A percentile compares a stretch with the other conserved stretches of the same genome.
phyloP scores from a whole-genome alignment of 2,888 invertebrate species.

The Anoplius nigerrimus region DNA sequence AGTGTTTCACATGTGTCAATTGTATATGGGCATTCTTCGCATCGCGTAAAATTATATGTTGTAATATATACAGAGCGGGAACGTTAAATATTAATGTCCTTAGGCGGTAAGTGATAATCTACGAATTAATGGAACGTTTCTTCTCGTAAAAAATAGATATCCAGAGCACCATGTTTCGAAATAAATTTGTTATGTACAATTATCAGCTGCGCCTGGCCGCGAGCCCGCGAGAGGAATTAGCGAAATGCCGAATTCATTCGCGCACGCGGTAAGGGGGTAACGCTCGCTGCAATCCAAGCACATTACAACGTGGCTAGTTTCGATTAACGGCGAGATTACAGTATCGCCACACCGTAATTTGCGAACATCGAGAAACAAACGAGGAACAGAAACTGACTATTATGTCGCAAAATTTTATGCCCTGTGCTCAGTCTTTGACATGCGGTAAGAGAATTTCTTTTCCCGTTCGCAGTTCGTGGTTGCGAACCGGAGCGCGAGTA shows the following conservation, averaged over 20 bases:
- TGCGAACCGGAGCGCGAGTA: neutral
- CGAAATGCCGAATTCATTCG: constrained; percentile 13
- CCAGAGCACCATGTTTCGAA: constrained; percentile 66
- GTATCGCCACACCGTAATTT: constrained; percentile 28
- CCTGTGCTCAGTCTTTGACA: constrained; percentile 65
- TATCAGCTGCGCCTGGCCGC: constrained; percentile 29
- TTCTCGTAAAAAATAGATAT: constrained; percentile 64
- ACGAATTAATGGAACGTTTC: constrained; percentile 66
- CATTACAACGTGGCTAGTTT: constrained; percentile 39
- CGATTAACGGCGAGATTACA: constrained; percentile 43
- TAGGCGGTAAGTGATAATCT: constrained; percentile 50
- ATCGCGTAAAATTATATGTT: constrained; percentile 55
- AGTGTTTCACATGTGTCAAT: neutral
- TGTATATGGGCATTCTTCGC: constrained; percentile 52
- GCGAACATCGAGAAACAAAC: constrained; percentile 61
- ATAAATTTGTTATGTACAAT: constrained; percentile 59
- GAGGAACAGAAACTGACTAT: constrained; percentile 75
- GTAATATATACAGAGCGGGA: constrained; percentile 60
- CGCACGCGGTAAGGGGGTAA: constrained; percentile 30
- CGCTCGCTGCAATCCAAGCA: constrained; percentile 39
- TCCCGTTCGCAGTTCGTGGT: no score
- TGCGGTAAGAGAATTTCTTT: constrained; percentile 27
- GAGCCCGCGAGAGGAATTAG: neutral
- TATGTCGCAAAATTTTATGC: constrained; percentile 71
- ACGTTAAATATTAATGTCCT: constrained; percentile 65